A percentile compares a stretch with the other conserved stretches of the same genome.
phyloP scores from a whole-genome alignment of 1,140 invertebrate species.

The Pseudomyrmex flavicornis region DNA sequence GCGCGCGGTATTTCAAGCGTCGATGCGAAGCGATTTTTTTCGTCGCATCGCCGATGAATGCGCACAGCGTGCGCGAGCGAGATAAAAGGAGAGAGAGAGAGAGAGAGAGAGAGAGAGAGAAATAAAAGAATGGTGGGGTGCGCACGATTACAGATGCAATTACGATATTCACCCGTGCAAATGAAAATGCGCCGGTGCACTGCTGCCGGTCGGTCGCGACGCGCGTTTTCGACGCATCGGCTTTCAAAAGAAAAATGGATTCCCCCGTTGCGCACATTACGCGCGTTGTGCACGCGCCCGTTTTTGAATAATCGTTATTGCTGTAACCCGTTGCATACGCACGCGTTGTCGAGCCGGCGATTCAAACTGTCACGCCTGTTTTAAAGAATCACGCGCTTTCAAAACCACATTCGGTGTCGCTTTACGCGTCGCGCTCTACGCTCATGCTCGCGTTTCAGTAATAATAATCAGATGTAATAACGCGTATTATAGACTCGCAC shows the following conservation, averaged over 20 bases:
- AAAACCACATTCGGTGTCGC: neutral
- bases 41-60: neutral
- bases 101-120: no score
- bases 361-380: constrained; percentile 36
- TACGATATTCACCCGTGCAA: constrained; percentile 64
- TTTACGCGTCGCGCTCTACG: constrained; percentile 1
- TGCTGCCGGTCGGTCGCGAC: neutral
- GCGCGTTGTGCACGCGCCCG: neutral
- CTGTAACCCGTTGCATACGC: constrained; percentile 23
- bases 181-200: constrained; percentile 58
- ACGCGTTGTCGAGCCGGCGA: neutral
- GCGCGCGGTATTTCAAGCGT: constrained; percentile 37
- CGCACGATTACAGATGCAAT: constrained; percentile 63
- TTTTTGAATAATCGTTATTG: constrained; percentile 59
- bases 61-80: neutral
- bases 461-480: constrained; percentile 48
- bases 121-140: neutral
- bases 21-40: constrained; percentile 17
- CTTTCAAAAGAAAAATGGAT: constrained; percentile 54
- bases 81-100: neutral
- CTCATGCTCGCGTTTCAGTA: neutral
- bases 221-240: constrained; percentile 25
- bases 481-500: constrained; percentile 13
- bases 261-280: constrained; percentile 12
- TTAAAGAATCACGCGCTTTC: constrained; percentile 46